Percentiles rank a stretch among this genome's conserved stretches.
phyloP scores from a whole-genome alignment of 2,113 vertebrate genomes.

The Lophura nycthemera region DNA sequence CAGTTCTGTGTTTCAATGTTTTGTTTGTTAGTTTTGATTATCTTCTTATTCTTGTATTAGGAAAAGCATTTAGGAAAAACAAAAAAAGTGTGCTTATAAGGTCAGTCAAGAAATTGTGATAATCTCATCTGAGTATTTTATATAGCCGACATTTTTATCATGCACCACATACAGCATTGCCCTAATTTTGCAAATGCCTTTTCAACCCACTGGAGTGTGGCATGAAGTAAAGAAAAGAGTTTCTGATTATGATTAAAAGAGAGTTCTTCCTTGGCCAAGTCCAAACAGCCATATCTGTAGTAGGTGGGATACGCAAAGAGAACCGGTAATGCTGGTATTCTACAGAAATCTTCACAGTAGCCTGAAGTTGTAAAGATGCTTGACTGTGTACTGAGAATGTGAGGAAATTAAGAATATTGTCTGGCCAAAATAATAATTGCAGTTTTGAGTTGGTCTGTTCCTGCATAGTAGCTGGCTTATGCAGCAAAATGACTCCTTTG shows the following conservation, averaged over 20 bases:
- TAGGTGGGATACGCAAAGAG: background rate
- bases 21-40: background rate
- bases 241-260: background rate
- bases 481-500: background rate
- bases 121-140: background rate
- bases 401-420: background rate
- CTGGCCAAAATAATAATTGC: background rate
- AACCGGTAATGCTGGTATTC: background rate
- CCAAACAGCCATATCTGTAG: background rate
- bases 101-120: background rate
- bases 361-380: background rate
- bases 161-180: fast-evolving
- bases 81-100: background rate
- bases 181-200: background rate
- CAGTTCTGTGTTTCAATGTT: background rate
- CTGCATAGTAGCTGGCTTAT: background rate
- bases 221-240: background rate
- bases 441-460: background rate
- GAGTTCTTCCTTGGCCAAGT: background rate
- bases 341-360: background rate
- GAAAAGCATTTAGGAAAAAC: background rate
- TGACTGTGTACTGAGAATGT: background rate
- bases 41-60: background rate
- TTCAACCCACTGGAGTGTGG: background rate
- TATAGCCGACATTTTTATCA: background rate